Evolutionary conservation across 92 coral and sea anemone species (phyloP).

Genomic region (Isaurus tuberculatus): DNA sequence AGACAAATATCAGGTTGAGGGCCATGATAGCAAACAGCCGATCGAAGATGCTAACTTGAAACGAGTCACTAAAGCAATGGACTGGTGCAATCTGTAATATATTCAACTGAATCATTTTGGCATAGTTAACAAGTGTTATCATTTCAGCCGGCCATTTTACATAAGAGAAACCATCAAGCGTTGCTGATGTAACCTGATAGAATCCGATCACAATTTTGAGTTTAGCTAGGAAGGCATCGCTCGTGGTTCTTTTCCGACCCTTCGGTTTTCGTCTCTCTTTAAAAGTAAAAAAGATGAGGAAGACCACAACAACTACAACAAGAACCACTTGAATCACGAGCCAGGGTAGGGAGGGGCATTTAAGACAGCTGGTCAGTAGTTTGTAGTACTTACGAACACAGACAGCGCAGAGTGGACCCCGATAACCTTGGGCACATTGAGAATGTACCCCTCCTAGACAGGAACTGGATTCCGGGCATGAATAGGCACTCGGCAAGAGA

Average conservation of each 20-base stretch:
- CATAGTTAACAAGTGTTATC: conserved; percentile 55
- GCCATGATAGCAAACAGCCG: conserved; percentile 47
- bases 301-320: conserved; percentile 1
- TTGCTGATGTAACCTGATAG: conserved; percentile 69
- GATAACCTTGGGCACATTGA: conserved; percentile 60
- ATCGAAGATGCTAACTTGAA: conserved; percentile 52
- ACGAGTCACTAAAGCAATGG: conserved; percentile 53
- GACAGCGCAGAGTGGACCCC: conserved; percentile 67
- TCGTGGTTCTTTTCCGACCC: conserved; percentile 32
- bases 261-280: conserved; percentile 36
- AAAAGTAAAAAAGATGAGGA: conserved; percentile 34
- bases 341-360: conserved; percentile 61
- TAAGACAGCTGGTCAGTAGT: conserved; percentile 56
- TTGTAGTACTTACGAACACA: conserved; percentile 54
- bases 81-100: conserved; percentile 64
- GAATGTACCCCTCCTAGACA: conserved; percentile 71
- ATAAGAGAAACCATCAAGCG: conserved; percentile 67
- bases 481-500: conserved; percentile 50
- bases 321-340: conserved; percentile 52
- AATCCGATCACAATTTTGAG: conserved; percentile 67
- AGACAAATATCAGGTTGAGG: conserved; percentile 29
- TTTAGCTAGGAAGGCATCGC: conserved; percentile 60
- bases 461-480: conserved; percentile 54
- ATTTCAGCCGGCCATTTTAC: conserved; percentile 66
- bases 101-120: conserved; percentile 63